Base-by-base conservation (phyloP, 2,797 vertebrate genomes). In the Helarctos malayanus region DNA sequence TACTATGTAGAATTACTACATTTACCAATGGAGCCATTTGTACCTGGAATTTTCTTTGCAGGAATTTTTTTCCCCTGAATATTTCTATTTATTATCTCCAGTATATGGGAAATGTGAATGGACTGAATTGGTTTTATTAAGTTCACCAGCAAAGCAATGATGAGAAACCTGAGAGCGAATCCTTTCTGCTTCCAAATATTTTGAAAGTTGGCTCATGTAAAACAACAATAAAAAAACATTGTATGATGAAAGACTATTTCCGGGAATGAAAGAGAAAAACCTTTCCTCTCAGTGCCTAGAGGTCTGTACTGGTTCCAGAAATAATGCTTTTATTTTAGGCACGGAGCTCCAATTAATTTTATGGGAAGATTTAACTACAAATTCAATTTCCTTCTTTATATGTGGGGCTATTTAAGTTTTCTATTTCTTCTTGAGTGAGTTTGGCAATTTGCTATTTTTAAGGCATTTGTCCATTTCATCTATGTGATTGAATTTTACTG, bases 111-210 rank as follows among this genome's bases (percentile, higher is more conserved):
- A 85, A 69, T 27, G 47, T 38, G 49, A 59, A 93, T 35, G 68
- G 73, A 69, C 92, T 95, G 92, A 92, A 49, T 73, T 80, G 83
- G 93, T 84, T 87, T 96, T 75, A 56, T 79, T 75, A 97, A 97
- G 90, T 96, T 95, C 90, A 85, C 78, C 65, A 95, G n/a, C 54
- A 75, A 93, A 96, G 47, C 56, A 86, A 25, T 15, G 47, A 59
- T 86, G 68, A 91, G 92, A 87, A 96, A 93, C 87, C 35, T 68
- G 59, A 45, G 83, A 82, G 41, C 25, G 56, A 89, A 85, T 65
- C 8, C 23, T 84, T 81, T 88, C 81, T 84, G 38, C 15, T 88
- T 88, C 86, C 88, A 95, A 94, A 73, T 83, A 80, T 82, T 93
- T 96, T 83, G 69, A 71, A 95, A 96, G 90, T 92, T 94, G 95